phyloP scores from a whole-genome alignment of 2,888 invertebrate genomes.

The Pachliopta kotzebuea region DNA sequence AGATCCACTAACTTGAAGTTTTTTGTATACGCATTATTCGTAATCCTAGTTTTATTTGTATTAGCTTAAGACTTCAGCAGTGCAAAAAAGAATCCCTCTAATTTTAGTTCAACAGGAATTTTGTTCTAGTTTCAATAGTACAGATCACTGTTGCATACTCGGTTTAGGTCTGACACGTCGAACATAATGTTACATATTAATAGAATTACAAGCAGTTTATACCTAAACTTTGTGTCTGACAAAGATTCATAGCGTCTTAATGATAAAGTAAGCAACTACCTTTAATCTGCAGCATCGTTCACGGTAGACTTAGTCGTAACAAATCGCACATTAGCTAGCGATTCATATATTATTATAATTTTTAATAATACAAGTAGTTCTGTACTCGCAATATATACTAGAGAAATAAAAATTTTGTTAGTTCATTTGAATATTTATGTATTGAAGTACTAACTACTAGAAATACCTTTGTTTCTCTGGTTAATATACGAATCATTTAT shows the following conservation, averaged over 20 bases:
- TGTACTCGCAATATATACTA: too few species aligned
- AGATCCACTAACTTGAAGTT: too few species aligned
- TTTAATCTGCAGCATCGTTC: background rate
- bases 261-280: background rate
- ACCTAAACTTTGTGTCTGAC: background rate
- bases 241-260: background rate
- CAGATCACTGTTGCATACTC: slow-evolving; percentile 2
- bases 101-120: background rate
- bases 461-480: too few species aligned
- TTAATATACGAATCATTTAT: too few species aligned
- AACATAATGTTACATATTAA: slow-evolving; percentile 12
- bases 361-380: too few species aligned
- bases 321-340: background rate
- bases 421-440: too few species aligned
- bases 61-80: too few species aligned
- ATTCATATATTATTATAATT: too few species aligned
- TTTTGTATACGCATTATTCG: too few species aligned
- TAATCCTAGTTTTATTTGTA: too few species aligned
- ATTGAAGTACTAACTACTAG: too few species aligned
- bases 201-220: slow-evolving; percentile 9
- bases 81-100: background rate
- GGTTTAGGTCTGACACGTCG: slow-evolving; percentile 16
- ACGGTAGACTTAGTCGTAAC: background rate
- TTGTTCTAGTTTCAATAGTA: slow-evolving; percentile 6
- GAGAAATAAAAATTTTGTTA: too few species aligned